Evolutionary conservation across 2,888 invertebrate species (phyloP).

Genomic region (Diogma glabrata): DNA sequence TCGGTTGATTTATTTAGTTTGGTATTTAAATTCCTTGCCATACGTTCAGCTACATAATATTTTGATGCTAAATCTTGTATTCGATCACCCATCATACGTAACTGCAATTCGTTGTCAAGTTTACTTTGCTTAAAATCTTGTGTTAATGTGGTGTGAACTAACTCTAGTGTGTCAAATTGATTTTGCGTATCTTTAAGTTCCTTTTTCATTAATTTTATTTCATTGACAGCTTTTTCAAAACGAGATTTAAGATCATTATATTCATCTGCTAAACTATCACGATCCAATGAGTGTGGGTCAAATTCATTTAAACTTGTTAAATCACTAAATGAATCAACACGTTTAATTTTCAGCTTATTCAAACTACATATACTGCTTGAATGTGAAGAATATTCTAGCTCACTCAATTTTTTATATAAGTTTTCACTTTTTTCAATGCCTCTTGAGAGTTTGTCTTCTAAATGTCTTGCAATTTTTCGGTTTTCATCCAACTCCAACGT

Average conservation of each 20-base stretch:
- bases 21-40: slow-evolving; percentile 64
- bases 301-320: slow-evolving; percentile 69
- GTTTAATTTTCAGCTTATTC: slow-evolving; percentile 37
- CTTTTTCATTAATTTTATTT: slow-evolving; percentile 71
- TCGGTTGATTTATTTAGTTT: slow-evolving; percentile 63
- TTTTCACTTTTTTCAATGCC: slow-evolving; percentile 68
- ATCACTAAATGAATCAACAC: slow-evolving; percentile 69
- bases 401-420: slow-evolving; percentile 57
- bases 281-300: slow-evolving; percentile 60
- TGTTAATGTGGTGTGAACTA: slow-evolving; percentile 62
- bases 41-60: slow-evolving; percentile 68
- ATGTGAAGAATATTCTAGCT: slow-evolving; percentile 47
- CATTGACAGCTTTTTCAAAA: slow-evolving; percentile 71
- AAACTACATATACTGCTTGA: slow-evolving; percentile 31
- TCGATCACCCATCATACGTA: slow-evolving; percentile 68
- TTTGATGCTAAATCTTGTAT: slow-evolving; percentile 77
- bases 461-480: slow-evolving; percentile 40
- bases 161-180: slow-evolving; percentile 66
- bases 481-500: slow-evolving; percentile 57
- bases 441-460: slow-evolving; percentile 44
- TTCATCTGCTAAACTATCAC: slow-evolving; percentile 67
- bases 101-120: slow-evolving; percentile 53
- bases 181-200: slow-evolving; percentile 70
- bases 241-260: slow-evolving; percentile 63
- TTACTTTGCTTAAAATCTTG: slow-evolving; percentile 60